Base-by-base conservation (phyloP, 2,888 invertebrate genomes). In the Neoitamus cyanurus region DNA sequence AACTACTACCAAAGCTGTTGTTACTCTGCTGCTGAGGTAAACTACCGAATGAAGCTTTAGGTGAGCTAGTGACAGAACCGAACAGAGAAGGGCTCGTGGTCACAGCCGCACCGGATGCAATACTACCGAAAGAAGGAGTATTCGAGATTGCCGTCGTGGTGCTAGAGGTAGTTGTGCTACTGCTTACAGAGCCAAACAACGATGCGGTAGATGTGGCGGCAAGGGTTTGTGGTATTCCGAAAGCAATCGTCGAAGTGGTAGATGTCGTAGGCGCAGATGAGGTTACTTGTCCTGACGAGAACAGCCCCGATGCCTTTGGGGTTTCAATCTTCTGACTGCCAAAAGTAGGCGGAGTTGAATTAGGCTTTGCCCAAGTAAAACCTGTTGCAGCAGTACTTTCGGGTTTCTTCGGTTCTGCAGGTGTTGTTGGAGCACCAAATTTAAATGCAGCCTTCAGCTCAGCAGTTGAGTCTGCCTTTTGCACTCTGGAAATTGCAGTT, bases 11-110 rank as follows among this genome's bases (percentile, higher is more conserved):
- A 75, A 75, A 75, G 2, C 31, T 75, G 48, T 68, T 82, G 36
- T 11, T 80, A 37, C 68, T 72, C 84, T 83, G 83, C 84, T 83
- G n/a, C 84, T 83, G n/a, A 83, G 25, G 13, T 83, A 69, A 77
- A 86, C 87, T 86, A 87, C 86, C 87, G 48, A 87, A 85, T 84
- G 86, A 86, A 82, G 87, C 87, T 37, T 86, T 82, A 75, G 86
- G 85, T 83, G 75, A 68, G 28, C 42, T 46, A 15, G 84, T 20
- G 4, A 83, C 36, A 13, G 78, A 48, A 3, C 82, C 86, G 78
- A 85, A 85, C 11, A 85, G 31, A 0, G 34, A 28, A 34, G 85
- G 42, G 25, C 58, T 42, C 42, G 84, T 20, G 2, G 84, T 34
- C 13, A 83, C 46, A 7, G 85, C 28, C 11, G 86, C 80, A 68